Evolutionary conservation across 2,888 invertebrate genomes (phyloP).

Genomic region (Nebria brevicollis): DNA sequence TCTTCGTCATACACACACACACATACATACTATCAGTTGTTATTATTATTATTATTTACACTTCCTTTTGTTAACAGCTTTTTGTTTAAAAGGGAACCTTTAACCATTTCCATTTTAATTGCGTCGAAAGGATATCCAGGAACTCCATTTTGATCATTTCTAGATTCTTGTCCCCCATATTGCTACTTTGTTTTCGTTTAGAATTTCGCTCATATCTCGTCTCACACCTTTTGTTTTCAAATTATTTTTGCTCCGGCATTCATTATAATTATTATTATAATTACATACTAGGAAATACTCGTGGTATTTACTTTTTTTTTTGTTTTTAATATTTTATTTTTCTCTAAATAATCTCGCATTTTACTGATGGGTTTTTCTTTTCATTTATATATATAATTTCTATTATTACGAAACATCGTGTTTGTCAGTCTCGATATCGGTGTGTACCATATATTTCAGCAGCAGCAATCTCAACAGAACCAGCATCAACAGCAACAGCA

Average conservation of each 20-base stretch:
- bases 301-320: not conserved
- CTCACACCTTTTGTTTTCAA: not conserved
- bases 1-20: not conserved
- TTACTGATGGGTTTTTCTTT: not conserved
- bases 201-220: not conserved
- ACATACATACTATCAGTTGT: not conserved
- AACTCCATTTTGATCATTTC: not conserved
- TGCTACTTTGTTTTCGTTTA: not conserved
- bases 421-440: not conserved
- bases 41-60: not conserved
- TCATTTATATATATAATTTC: not conserved
- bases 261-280: not conserved
- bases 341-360: not conserved
- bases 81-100: too few relatives aligned
- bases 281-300: not conserved
- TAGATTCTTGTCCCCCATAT: not conserved
- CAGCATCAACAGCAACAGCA: slow-evolving; percentile 55
- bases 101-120: not conserved
- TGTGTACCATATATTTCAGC: slow-evolving; percentile 38
- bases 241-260: slow-evolving; percentile 7
- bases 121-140: not conserved
- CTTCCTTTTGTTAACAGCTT: not conserved
- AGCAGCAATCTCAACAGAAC: slow-evolving; percentile 54
- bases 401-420: not conserved
- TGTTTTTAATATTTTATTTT: not conserved